These are phyloP conservation scores for Limanda limanda DNA, from an alignment of 2,113 vertebrate genomes.

Conservation along the genomic window DNA sequence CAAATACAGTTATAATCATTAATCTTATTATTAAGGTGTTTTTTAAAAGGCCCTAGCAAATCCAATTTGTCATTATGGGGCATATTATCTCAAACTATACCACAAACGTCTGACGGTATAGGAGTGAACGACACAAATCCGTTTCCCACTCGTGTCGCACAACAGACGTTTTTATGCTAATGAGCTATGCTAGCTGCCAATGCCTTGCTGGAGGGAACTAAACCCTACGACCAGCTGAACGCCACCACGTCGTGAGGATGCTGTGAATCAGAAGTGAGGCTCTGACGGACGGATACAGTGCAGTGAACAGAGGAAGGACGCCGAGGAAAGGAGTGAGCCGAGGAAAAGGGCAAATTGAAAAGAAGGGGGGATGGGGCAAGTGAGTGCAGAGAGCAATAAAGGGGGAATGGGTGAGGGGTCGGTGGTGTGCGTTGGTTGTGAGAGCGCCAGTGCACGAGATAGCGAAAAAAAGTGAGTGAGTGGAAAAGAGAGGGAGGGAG, in stretches of 20 bases:
- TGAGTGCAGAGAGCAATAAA: slow-evolving; percentile 34
- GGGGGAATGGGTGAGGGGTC: slow-evolving; percentile 51
- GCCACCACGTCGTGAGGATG: neutral
- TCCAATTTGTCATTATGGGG: too few species aligned
- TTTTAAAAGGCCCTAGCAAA: too few species aligned
- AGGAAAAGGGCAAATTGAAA: slow-evolving; percentile 38
- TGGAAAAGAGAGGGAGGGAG: slow-evolving; percentile 45
- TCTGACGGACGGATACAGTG: slow-evolving; percentile 27
- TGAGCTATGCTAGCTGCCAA: neutral
- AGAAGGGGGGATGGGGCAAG: slow-evolving; percentile 35
- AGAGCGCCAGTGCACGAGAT: slow-evolving; percentile 41
- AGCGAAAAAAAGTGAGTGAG: slow-evolving; percentile 61
- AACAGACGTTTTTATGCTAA: neutral
- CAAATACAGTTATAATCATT: too few species aligned
- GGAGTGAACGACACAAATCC: too few species aligned
- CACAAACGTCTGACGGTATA: too few species aligned
- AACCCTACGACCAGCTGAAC: neutral
- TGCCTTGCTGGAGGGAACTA: neutral
- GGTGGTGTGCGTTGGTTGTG: slow-evolving; percentile 28
- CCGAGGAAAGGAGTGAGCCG: slow-evolving; percentile 20
- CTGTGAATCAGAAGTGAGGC: neutral
- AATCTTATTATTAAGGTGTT: too few species aligned
- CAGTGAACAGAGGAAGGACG: slow-evolving; percentile 24
- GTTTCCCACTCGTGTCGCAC: too few species aligned
- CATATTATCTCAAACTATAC: too few species aligned